phyloP scores from a whole-genome alignment of 2,797 vertebrate species.

The Chaenodraco wilsoni region DNA sequence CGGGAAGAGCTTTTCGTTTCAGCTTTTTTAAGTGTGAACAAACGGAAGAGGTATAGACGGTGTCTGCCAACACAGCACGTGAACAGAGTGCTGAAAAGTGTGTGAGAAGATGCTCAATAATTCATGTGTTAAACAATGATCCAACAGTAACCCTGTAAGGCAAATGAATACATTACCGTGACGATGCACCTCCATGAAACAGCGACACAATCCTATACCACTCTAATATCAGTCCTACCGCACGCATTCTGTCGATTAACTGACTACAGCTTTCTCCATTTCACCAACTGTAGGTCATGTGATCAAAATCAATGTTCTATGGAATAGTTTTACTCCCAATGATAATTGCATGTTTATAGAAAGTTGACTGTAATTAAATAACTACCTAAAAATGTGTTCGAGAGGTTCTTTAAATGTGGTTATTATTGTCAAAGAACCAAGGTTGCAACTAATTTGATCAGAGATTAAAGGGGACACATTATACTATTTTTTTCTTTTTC shows the following conservation, averaged over 20 bases:
- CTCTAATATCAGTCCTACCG: neutral
- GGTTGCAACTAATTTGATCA: too few relatives aligned
- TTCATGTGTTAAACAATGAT: slow-evolving; percentile 7
- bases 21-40: slow-evolving; percentile 16
- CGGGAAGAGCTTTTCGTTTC: slow-evolving; percentile 21
- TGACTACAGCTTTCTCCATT: neutral
- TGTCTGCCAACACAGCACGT: neutral
- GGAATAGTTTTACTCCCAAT: neutral
- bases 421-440: neutral
- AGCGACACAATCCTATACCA: neutral
- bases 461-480: too few relatives aligned
- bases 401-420: neutral
- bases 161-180: neutral
- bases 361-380: neutral
- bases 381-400: neutral
- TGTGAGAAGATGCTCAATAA: slow-evolving; percentile 3
- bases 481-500: too few relatives aligned
- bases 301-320: slow-evolving; percentile 3
- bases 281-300: slow-evolving; percentile 6
- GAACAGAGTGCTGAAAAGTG: neutral
- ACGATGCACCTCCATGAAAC: slow-evolving; percentile 1
- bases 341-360: neutral
- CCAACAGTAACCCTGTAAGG: slow-evolving; percentile 1
- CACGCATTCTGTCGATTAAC: neutral
- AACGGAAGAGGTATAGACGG: neutral